phyloP scores from a whole-genome alignment of 2,113 vertebrate species.

The Lagopus leucura region DNA sequence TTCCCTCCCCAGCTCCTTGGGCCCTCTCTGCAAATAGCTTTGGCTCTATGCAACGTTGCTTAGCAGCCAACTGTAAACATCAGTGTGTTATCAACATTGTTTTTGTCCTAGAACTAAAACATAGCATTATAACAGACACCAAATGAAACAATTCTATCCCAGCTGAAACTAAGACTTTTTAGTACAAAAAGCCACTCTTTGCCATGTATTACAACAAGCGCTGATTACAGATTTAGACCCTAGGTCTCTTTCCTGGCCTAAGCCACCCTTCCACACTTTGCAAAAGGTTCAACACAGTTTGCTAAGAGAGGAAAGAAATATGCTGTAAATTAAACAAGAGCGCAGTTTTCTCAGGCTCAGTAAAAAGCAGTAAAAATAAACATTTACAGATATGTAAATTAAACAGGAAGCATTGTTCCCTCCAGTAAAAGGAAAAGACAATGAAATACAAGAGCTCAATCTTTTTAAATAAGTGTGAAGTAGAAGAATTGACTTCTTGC shows the following conservation, averaged over 20 bases:
- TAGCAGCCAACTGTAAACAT: too few species aligned
- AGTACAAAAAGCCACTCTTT: not conserved
- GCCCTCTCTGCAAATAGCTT: too few species aligned
- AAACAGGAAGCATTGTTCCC: not conserved
- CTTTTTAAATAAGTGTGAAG: not conserved
- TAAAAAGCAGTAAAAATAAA: not conserved
- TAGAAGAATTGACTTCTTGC: not conserved
- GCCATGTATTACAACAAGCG: not conserved
- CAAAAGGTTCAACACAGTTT: not conserved
- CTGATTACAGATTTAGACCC: not conserved
- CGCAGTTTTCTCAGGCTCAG: not conserved
- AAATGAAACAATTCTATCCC: too few species aligned
- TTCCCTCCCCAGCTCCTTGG: too few species aligned
- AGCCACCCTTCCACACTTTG: not conserved
- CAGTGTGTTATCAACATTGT: too few species aligned
- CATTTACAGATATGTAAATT: not conserved
- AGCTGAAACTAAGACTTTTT: too few species aligned
- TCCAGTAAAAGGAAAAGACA: not conserved
- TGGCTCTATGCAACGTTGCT: too few species aligned
- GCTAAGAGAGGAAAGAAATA: accelerated
- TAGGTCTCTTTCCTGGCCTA: not conserved
- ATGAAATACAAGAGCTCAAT: not conserved
- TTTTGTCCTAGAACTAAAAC: too few species aligned
- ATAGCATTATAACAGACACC: too few species aligned
- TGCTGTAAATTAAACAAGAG: not conserved